Base-by-base conservation (phyloP, 2,113 vertebrate genomes). In the Psilopogon haemacephalus region DNA sequence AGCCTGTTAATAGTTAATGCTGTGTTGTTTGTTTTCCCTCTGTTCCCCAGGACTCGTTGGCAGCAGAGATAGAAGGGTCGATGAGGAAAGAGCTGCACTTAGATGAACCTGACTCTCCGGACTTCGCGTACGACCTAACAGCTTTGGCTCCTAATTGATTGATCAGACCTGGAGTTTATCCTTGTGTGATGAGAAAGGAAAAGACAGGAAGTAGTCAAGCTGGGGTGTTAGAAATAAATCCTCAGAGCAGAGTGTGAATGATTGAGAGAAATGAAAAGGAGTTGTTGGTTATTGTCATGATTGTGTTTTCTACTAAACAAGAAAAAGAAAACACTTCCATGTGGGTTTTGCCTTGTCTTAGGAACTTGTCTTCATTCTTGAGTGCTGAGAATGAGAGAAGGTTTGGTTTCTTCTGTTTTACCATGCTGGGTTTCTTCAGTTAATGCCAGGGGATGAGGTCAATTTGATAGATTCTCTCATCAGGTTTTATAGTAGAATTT, bases 81-180 rank as follows among this genome's bases (percentile, higher is more conserved):
- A 99, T 99, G 99, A 98, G 99, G 85, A 99, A 99, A 95, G 99
- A 99, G 72, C 98, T 99, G 46, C 98, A 99, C 96, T 96, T 99
- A 97, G 99, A 99, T 90, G 98, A 99, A 75, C 98, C 98, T 0
- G 99, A 99, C 37, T 98, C 98, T 54, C 98, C 98, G 46, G 99
- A 99, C 76, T 97, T 98, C n/a, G 97, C 95, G 98, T 98, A 98
- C 0, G 97, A 44, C 63, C 70, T 16, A 67, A 84, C 82, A 73
- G 6, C 88, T 80, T 87, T 89, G 33, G 2, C 82, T 94, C 19
- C 65, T 74, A 55, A 79, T 42, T 70, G 28, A 63, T 30, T 68
- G 44, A 26, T 84, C 89, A 21, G 91, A 62, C 48, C 40, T 80
- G 35, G 93, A 94, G 30, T 82, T 46, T 80, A 37, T 79, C 50